Evolutionary conservation across 37 sponge, comb jelly and placozoan genomes (phyloP).

Genomic region (Ianthella basta): DNA sequence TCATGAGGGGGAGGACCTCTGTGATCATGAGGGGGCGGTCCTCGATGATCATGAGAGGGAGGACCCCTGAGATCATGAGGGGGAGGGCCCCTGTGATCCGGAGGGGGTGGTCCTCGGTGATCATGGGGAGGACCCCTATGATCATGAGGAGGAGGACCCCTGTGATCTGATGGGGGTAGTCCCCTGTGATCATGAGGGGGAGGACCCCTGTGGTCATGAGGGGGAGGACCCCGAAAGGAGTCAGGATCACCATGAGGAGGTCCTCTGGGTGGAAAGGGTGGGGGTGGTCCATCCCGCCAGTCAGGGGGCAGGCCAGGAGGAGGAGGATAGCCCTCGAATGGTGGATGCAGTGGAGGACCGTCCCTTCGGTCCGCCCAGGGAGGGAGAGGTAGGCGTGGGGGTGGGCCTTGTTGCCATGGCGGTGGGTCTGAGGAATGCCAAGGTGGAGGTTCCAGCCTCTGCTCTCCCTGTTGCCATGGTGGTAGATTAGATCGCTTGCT

Average conservation of each 20-base stretch:
- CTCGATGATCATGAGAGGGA: background rate
- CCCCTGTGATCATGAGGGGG: slow-evolving; percentile 1
- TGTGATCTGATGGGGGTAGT: background rate
- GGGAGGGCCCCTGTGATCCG: background rate
- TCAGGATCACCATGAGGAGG: background rate
- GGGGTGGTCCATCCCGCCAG: background rate
- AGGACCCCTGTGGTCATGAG: background rate
- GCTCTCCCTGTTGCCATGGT: slow-evolving; percentile 6
- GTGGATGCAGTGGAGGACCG: slow-evolving; percentile 10
- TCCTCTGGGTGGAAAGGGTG: background rate
- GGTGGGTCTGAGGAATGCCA: background rate
- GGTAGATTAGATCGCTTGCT: background rate
- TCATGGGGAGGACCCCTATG: no score
- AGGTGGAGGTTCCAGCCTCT: background rate
- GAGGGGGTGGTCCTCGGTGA: background rate
- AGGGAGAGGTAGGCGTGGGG: slow-evolving; percentile 1
- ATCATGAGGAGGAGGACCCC: background rate
- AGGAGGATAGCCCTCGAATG: slow-evolving; percentile 1
- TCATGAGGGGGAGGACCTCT: slow-evolving; percentile 17
- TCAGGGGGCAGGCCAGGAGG: background rate
- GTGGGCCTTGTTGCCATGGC: slow-evolving; percentile 35
- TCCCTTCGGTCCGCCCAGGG: slow-evolving; percentile 12
- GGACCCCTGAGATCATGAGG: background rate
- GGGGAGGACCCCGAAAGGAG: background rate
- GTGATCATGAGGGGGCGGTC: background rate